phyloP scores from a whole-genome alignment of 1,140 invertebrate species.

The Apolygus lucorum region DNA sequence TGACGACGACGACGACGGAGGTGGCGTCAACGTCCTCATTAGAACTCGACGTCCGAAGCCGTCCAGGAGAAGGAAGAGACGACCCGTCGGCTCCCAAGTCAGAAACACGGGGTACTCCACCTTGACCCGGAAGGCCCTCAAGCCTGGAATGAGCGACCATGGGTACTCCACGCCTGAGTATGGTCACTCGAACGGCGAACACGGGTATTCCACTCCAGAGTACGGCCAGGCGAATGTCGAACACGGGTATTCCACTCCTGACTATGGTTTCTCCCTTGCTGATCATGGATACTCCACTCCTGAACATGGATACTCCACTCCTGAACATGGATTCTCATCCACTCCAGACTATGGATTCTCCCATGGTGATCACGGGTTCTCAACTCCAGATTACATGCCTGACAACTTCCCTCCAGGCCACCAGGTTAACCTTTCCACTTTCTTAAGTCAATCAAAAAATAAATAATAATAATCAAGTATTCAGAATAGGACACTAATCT shows the following conservation, averaged over 20 bases:
- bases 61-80: neutral
- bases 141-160: neutral
- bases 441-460: too few relatives aligned
- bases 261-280: neutral
- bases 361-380: too few relatives aligned
- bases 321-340: too few relatives aligned
- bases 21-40: neutral
- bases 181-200: neutral
- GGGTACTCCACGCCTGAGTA: neutral
- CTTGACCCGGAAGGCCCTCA: neutral
- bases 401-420: neutral
- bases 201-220: neutral
- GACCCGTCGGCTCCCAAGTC: neutral
- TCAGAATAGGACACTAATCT: too few relatives aligned
- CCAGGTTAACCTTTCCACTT: neutral
- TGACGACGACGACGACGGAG: neutral
- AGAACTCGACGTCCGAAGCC: neutral
- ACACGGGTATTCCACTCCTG: neutral
- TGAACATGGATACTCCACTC: too few relatives aligned
- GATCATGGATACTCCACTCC: neutral
- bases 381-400: too few relatives aligned
- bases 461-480: too few relatives aligned
- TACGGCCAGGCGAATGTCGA: neutral
- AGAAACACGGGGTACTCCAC: neutral
- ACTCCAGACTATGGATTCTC: too few relatives aligned